Evolutionary conservation across 2,797 vertebrate species (phyloP).

Genomic region (Huso huso): DNA sequence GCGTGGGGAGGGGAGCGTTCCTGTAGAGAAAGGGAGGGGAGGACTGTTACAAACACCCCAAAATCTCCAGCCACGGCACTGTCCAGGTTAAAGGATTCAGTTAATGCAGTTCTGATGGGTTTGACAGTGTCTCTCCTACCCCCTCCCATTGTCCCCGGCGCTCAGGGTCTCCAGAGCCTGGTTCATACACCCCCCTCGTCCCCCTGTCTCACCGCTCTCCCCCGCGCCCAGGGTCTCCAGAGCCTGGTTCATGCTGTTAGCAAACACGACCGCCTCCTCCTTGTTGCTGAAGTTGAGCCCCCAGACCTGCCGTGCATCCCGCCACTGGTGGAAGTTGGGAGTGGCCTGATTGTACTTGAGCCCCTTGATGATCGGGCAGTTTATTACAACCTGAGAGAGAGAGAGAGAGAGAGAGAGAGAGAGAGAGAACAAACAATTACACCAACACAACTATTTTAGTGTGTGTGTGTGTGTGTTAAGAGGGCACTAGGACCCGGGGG

Average conservation of each 20-base stretch:
- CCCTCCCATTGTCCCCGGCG: too few relatives aligned
- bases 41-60: background rate
- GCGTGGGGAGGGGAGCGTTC: constrained; percentile 54
- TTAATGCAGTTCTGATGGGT: too few relatives aligned
- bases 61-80: too few relatives aligned
- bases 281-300: constrained; percentile 87
- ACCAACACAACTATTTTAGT: constrained; percentile 34
- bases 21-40: constrained; percentile 32
- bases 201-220: constrained; percentile 16
- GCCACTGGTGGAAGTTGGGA: constrained; percentile 87
- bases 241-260: constrained; percentile 69
- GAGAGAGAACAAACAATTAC: constrained; percentile 3
- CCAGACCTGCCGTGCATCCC: constrained; percentile 83
- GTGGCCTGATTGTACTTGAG: constrained; percentile 92
- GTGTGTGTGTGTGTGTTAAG: constrained; percentile 45
- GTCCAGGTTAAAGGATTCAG: too few relatives aligned
- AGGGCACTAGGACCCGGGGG: constrained; percentile 7
- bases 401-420: background rate
- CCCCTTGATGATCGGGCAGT: constrained; percentile 75
- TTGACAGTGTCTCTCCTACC: too few relatives aligned
- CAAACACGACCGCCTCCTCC: constrained; percentile 77
- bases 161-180: constrained; percentile 39
- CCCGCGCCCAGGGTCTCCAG: constrained; percentile 61
- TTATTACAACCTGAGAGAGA: constrained; percentile 79
- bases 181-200: constrained; percentile 37